These are phyloP conservation scores for Pampusana beccarii DNA, from an alignment of 2,113 vertebrate species.

Conservation along the genomic window DNA sequence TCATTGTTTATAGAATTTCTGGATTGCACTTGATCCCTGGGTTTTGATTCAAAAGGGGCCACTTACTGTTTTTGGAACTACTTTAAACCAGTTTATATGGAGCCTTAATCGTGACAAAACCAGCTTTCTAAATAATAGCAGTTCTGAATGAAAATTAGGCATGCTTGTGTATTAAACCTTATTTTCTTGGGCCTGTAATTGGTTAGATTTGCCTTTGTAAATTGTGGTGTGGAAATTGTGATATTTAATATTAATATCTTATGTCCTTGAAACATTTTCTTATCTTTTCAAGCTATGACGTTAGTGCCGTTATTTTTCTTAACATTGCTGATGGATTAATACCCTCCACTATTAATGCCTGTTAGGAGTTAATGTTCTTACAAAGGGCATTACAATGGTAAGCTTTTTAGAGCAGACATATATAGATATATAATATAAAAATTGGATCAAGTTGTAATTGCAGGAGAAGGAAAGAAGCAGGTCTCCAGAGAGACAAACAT, in stretches of 20 bases:
- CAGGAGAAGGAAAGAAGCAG: neutral
- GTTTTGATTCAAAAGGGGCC: neutral
- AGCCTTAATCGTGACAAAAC: conserved; percentile 14
- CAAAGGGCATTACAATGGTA: neutral
- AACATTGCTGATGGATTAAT: neutral
- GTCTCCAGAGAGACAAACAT: neutral
- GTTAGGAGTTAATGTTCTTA: neutral
- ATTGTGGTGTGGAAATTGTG: neutral
- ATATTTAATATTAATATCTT: neutral
- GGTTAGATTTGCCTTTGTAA: neutral
- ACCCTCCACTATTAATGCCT: neutral
- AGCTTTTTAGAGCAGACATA: neutral
- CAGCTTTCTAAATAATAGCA: neutral
- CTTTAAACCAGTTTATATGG: neutral
- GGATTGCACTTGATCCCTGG: neutral
- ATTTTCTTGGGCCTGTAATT: neutral
- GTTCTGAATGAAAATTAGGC: neutral
- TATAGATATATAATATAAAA: neutral
- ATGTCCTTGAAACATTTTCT: neutral
- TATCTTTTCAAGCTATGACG: neutral
- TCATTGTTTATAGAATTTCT: conserved; percentile 41
- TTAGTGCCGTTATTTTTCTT: neutral
- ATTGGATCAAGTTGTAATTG: neutral
- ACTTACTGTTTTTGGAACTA: neutral
- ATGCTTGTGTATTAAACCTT: neutral